These are phyloP conservation scores for Channallabes apus DNA, from an alignment of 2,797 vertebrate species.

Conservation along the genomic window DNA sequence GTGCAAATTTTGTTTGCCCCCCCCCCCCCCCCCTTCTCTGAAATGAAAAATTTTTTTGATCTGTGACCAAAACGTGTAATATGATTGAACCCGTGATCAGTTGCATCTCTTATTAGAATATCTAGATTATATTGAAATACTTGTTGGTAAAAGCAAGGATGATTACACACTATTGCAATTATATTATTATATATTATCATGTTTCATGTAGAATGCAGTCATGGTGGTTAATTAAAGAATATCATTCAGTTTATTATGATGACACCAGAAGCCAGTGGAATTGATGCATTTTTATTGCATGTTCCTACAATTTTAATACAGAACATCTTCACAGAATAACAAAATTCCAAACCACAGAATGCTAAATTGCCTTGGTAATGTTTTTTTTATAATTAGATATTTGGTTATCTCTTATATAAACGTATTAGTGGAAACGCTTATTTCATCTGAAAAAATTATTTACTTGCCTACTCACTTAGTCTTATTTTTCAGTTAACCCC, in stretches of 20 bases:
- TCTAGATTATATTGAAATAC: neutral
- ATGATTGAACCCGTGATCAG: too few species aligned
- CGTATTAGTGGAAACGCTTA: constrained; percentile 56
- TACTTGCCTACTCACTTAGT: constrained; percentile 57
- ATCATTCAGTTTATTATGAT: neutral
- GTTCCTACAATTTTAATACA: constrained; percentile 77
- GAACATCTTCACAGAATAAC: constrained; percentile 65
- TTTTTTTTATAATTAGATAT: constrained; percentile 36
- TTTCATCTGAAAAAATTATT: constrained; percentile 68
- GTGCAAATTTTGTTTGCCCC: too few species aligned
- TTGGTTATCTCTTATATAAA: constrained; percentile 19
- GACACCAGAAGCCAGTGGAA: constrained; percentile 56
- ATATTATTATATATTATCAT: neutral
- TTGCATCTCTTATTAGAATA: too few species aligned
- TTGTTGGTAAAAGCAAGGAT: neutral
- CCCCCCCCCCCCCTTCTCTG: too few species aligned
- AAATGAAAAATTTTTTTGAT: too few species aligned
- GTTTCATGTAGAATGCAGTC: neutral
- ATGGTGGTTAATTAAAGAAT: neutral
- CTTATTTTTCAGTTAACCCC: constrained; percentile 77
- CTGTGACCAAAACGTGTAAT: too few species aligned
- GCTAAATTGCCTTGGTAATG: constrained; percentile 60
- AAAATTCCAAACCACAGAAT: constrained; percentile 65
- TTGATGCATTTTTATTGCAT: constrained; percentile 79
- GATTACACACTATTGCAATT: neutral